Percentiles rank a stretch among this genome's conserved stretches.
Evolutionary conservation across 2,888 invertebrate species (phyloP).

Genomic region (Carcina quercana): DNA sequence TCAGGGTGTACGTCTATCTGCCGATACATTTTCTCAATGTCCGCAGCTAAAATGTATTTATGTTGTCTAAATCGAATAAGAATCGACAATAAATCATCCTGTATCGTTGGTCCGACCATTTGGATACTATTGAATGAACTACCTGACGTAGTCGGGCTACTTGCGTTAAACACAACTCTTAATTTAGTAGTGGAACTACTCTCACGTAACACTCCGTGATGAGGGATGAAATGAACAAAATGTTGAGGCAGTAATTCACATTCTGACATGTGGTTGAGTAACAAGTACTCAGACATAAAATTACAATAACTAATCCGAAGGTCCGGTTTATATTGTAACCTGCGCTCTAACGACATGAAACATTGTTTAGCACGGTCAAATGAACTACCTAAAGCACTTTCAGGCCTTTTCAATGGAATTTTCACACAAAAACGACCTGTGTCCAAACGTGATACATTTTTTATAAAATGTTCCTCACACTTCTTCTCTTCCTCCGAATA

Average conservation of each 20-base stretch:
- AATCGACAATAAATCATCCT: slow-evolving; percentile 8
- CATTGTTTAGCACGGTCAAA: slow-evolving; percentile 5
- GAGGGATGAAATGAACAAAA: slow-evolving; percentile 8
- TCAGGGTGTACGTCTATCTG: neutral
- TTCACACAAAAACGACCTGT: slow-evolving; percentile 15
- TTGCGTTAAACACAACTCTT: slow-evolving; percentile 15
- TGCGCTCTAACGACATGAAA: slow-evolving; percentile 5
- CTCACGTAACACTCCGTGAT: slow-evolving; percentile 14
- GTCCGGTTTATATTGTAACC: slow-evolving; percentile 1
- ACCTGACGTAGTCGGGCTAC: slow-evolving; percentile 6
- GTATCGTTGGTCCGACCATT: slow-evolving; percentile 8
- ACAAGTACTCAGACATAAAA: slow-evolving; percentile 2
- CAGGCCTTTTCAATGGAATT: slow-evolving; percentile 10
- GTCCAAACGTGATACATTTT: slow-evolving; percentile 11
- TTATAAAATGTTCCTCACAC: slow-evolving; percentile 15
- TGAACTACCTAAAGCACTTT: slow-evolving; percentile 14
- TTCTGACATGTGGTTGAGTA: slow-evolving; percentile 4
- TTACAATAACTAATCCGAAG: neutral
- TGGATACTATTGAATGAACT: slow-evolving; percentile 11
- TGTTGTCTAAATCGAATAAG: slow-evolving; percentile 8
- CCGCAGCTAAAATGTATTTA: slow-evolving; percentile 11
- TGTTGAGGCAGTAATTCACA: neutral
- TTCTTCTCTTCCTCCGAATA: slow-evolving; percentile 16
- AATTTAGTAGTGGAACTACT: slow-evolving; percentile 14
- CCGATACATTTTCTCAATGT: slow-evolving; percentile 17